Evolutionary conservation across 23 tunicate genomes (phyloP).

Genomic region (Ascidia mentula): DNA sequence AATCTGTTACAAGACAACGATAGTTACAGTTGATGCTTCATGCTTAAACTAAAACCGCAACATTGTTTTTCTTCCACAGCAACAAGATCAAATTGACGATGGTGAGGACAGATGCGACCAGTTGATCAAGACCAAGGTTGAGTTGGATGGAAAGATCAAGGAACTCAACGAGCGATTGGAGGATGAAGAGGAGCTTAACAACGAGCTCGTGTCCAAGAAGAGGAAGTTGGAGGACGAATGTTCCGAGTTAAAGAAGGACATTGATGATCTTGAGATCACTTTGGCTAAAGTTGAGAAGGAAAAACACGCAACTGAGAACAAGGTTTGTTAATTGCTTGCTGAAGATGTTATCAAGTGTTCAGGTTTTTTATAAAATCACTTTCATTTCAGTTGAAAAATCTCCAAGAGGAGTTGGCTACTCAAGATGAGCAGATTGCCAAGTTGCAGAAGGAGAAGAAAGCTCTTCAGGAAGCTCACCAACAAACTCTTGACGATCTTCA

Average conservation of each 20-base stretch:
- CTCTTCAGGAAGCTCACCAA: slow-evolving; percentile 96
- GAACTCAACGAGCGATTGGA: slow-evolving; percentile 89
- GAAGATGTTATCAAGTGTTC: background rate
- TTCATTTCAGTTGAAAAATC: slow-evolving; percentile 71
- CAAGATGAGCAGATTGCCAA: slow-evolving; percentile 95
- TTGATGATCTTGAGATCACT: slow-evolving; percentile 88
- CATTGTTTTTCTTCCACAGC: slow-evolving; percentile 34
- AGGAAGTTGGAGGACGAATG: slow-evolving; percentile 92
- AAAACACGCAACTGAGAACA: slow-evolving; percentile 67
- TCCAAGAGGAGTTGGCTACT: slow-evolving; percentile 86
- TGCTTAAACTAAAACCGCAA: too few species aligned
- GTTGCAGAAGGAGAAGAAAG: slow-evolving; percentile 96
- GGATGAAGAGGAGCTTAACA: slow-evolving; percentile 89
- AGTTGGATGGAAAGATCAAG: slow-evolving; percentile 97
- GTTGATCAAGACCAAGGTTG: slow-evolving; percentile 83
- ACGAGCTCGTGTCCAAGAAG: slow-evolving; percentile 81
- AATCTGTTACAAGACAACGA: too few species aligned
- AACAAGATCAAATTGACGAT: slow-evolving; percentile 96
- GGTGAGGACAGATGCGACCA: slow-evolving; percentile 93
- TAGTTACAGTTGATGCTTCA: too few species aligned
- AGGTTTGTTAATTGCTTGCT: slow-evolving; percentile 26
- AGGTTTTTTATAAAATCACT: too few species aligned
- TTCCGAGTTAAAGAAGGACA: slow-evolving; percentile 86
- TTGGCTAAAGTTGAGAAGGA: slow-evolving; percentile 94
- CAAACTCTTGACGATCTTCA: slow-evolving; percentile 83